Percentiles rank a stretch among this genome's conserved stretches.
Conservation (phyloP, 64 coral and sea anemone genomes). For the Platygyra sinensis region DNA sequence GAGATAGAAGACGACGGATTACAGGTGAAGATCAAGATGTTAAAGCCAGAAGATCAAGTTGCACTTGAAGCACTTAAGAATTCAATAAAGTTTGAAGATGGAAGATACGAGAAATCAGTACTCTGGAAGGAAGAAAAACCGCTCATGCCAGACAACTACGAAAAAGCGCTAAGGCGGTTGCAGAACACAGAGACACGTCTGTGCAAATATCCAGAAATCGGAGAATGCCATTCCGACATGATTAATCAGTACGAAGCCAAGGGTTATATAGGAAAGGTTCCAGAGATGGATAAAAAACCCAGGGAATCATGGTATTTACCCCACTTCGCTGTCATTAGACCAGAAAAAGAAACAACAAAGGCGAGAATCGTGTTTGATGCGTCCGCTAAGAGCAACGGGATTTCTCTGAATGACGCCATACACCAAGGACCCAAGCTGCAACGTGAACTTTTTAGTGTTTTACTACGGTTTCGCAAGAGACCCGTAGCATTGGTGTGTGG, state of each 20-base stretch:
- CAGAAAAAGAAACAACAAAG: too few species aligned
- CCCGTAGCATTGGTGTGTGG: slow-evolving; percentile 62
- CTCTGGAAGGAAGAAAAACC: slow-evolving; percentile 37
- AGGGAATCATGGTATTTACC: slow-evolving; percentile 22
- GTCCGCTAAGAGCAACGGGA: too few species aligned
- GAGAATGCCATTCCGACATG: neutral
- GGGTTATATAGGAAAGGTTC: slow-evolving; percentile 2
- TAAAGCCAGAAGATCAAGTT: neutral
- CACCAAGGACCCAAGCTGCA: too few species aligned
- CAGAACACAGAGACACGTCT: slow-evolving; percentile 40
- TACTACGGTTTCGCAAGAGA: slow-evolving; percentile 47
- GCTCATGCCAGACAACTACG: slow-evolving; percentile 40
- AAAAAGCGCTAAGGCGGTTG: slow-evolving; percentile 20
- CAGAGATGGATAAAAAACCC: neutral
- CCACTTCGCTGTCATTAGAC: slow-evolving; percentile 53
- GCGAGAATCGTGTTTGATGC: too few species aligned
- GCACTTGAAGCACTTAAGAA: neutral
- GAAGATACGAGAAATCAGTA: slow-evolving; percentile 48
- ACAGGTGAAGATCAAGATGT: neutral
- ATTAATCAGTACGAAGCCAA: slow-evolving; percentile 29
- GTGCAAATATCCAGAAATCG: slow-evolving; percentile 15
- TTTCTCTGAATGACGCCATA: too few species aligned
- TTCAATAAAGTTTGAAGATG: slow-evolving; percentile 34
- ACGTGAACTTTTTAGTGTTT: slow-evolving; percentile 38
- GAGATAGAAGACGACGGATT: too few species aligned